Evolutionary conservation across 1,140 invertebrate genomes (phyloP).

Genomic region (Pogonomyrmex californicus): DNA sequence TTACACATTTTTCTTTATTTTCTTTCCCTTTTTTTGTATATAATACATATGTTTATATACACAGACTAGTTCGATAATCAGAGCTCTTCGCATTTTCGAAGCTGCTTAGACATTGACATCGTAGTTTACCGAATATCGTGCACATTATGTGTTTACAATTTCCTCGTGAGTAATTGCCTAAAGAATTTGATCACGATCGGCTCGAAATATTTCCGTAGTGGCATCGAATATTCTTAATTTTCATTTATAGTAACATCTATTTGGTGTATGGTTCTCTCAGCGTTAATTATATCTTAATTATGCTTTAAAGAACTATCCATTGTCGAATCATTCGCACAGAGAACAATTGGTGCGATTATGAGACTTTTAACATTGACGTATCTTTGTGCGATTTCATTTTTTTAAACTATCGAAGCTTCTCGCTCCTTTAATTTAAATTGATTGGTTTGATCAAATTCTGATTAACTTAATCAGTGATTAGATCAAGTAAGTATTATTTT

Average conservation of each 20-base stretch:
- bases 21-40: background rate
- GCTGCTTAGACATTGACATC: conserved; percentile 6
- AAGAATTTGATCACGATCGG: background rate
- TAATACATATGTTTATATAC: conserved; percentile 42
- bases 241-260: background rate
- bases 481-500: no score
- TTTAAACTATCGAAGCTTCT: background rate
- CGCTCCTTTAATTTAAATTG: background rate
- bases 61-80: conserved; percentile 30
- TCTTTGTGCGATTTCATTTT: background rate
- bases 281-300: background rate
- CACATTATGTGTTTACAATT: conserved; percentile 6
- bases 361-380: no score
- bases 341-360: background rate
- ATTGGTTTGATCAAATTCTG: no score
- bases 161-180: background rate
- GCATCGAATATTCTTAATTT: background rate
- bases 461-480: no score
- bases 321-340: background rate
- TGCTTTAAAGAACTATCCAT: background rate
- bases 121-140: background rate
- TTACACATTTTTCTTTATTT: conserved; percentile 27
- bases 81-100: background rate
- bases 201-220: background rate
- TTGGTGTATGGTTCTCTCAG: conserved; percentile 13